A percentile compares a stretch with the other conserved stretches of the same genome.
These are phyloP conservation scores for Netelia melanura DNA, from an alignment of 2,888 invertebrate species.

Conservation along the genomic window DNA sequence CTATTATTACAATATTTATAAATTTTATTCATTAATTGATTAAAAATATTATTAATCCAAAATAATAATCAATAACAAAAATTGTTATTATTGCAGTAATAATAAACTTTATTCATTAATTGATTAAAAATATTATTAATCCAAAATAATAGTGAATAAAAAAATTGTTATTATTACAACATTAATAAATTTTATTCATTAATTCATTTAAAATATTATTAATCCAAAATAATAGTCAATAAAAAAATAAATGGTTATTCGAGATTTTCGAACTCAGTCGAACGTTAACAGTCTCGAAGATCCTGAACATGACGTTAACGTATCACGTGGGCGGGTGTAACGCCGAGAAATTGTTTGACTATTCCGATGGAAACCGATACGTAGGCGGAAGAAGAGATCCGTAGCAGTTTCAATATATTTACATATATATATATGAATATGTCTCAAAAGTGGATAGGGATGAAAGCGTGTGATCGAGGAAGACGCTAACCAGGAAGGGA, in stretches of 20 bases:
- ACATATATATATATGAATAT: conserved; percentile 20
- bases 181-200: neutral
- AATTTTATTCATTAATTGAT: neutral
- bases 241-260: neutral
- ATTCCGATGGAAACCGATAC: conserved; percentile 68
- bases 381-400: conserved; percentile 65
- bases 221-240: no score
- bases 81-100: no score
- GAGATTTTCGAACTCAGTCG: conserved; percentile 47
- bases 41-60: no score
- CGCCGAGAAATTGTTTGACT: conserved; percentile 74
- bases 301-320: conserved; percentile 27
- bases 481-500: conserved; percentile 18
- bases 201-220: no score
- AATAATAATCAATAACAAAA: no score
- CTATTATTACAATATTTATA: neutral
- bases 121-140: no score
- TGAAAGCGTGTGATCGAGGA: conserved; percentile 39
- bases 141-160: no score
- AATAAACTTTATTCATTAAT: neutral
- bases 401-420: conserved; percentile 26
- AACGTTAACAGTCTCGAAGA: conserved; percentile 11
- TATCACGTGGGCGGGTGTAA: conserved; percentile 36
- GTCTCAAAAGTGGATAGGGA: conserved; percentile 11
- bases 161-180: no score